Conservation (phyloP, 2,797 vertebrate species). For the Coluber constrictor region DNA sequence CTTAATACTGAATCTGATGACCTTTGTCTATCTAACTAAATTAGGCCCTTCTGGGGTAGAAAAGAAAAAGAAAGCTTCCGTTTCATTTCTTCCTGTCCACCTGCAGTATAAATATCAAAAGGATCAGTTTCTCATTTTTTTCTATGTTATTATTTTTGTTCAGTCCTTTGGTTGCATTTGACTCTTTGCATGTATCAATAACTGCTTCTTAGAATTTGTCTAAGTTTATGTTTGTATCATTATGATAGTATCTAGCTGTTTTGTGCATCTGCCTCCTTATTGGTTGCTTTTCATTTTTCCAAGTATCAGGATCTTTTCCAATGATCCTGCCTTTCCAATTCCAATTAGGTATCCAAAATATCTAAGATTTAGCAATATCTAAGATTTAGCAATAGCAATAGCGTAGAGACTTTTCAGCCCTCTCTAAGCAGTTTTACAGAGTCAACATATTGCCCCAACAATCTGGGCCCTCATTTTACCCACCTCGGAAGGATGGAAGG, state of each 20-base stretch:
- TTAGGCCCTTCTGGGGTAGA: neutral
- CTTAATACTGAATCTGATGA: neutral
- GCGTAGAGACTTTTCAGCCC: too few species aligned
- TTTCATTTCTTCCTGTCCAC: neutral
- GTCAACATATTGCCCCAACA: too few species aligned
- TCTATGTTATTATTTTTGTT: neutral
- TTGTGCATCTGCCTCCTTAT: neutral
- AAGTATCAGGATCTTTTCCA: neutral
- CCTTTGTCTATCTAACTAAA: neutral
- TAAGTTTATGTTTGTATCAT: neutral
- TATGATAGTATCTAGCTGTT: neutral
- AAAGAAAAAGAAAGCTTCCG: neutral
- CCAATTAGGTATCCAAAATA: neutral
- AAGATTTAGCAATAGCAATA: too few species aligned
- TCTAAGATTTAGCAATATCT: neutral
- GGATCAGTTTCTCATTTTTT: neutral
- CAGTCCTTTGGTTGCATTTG: neutral
- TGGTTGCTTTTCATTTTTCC: neutral
- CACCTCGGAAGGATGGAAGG: too few species aligned
- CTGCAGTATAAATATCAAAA: neutral
- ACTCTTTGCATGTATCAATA: neutral
- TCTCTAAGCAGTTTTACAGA: too few species aligned
- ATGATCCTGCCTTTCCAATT: neutral
- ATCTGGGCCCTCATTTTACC: too few species aligned
- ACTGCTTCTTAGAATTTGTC: neutral